Evolutionary conservation across 1,140 invertebrate species (phyloP).

Genomic region (Scaptodrosophila lebanonensis): DNA sequence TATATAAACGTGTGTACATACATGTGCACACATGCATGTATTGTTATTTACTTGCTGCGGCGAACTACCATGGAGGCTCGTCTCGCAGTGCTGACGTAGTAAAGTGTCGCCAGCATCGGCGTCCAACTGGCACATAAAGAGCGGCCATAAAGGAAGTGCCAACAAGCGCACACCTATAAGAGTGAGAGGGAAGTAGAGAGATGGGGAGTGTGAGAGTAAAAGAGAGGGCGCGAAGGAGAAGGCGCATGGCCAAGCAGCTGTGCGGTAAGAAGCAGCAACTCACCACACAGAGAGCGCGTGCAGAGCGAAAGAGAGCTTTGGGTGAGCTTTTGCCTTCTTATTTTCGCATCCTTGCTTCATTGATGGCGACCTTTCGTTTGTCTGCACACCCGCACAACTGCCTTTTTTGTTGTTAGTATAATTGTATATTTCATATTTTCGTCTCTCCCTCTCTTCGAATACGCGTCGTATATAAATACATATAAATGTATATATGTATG

Average conservation of each 20-base stretch:
- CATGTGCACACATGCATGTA: constrained; percentile 4
- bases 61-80: constrained; percentile 55
- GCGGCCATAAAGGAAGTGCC: neutral
- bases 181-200: constrained; percentile 4
- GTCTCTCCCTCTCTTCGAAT: too few species aligned
- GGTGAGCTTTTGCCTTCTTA: too few species aligned
- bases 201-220: neutral
- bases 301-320: neutral
- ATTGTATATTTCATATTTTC: constrained; percentile 19
- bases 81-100: constrained; percentile 65
- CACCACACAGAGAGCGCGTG: constrained; percentile 32
- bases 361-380: too few species aligned
- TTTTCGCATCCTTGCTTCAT: constrained; percentile 53
- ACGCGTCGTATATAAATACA: neutral
- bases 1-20: neutral
- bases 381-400: neutral
- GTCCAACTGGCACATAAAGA: neutral
- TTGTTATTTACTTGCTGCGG: constrained; percentile 66
- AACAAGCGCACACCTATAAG: too few species aligned
- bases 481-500: constrained; percentile 1
- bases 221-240: neutral
- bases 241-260: constrained; percentile 48
- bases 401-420: too few species aligned
- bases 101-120: constrained; percentile 46
- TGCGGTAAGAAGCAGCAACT: constrained; percentile 61